Conservation (phyloP, 2,113 vertebrate species). For the Myocastor coypus region DNA sequence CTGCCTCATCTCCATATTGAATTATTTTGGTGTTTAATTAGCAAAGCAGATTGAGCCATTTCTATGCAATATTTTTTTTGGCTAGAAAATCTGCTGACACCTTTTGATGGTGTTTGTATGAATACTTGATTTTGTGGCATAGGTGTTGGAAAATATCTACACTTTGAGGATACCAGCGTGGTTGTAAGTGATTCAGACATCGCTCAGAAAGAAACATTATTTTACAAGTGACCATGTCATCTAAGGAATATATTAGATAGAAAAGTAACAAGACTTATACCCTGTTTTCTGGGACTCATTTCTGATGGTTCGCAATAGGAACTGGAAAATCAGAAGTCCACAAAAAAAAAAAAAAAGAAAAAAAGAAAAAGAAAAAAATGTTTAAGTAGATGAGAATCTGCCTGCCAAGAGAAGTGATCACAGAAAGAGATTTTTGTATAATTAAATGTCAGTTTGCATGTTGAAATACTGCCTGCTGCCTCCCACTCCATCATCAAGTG, state of each 20-base stretch:
- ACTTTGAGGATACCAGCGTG: slow-evolving; percentile 4
- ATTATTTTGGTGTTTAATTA: slow-evolving; percentile 40
- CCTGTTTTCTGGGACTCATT: slow-evolving; percentile 11
- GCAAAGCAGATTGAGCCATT: slow-evolving; percentile 22
- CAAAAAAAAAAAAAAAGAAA: slow-evolving; percentile 50
- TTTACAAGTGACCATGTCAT: slow-evolving; percentile 56
- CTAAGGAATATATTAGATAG: background rate
- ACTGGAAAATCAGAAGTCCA: slow-evolving; percentile 61
- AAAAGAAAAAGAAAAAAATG: slow-evolving; percentile 19
- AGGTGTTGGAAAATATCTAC: slow-evolving; percentile 20
- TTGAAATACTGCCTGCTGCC: slow-evolving; percentile 80
- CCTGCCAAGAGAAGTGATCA: slow-evolving; percentile 72
- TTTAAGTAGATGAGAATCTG: slow-evolving; percentile 70
- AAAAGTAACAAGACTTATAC: slow-evolving; percentile 13
- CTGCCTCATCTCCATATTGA: background rate
- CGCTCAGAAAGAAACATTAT: slow-evolving; percentile 13
- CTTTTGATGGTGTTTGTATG: slow-evolving; percentile 50
- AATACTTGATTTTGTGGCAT: background rate
- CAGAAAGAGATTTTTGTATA: slow-evolving; percentile 77
- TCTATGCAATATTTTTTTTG: background rate
- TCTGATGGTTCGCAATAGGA: slow-evolving; percentile 34
- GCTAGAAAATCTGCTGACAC: background rate
- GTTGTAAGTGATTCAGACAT: slow-evolving; percentile 30
- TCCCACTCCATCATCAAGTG: slow-evolving; percentile 74
- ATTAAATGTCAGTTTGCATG: slow-evolving; percentile 83